Base-by-base conservation (phyloP, 37 sponge, comb jelly and placozoan genomes). In the Chondrosia reniformis region DNA sequence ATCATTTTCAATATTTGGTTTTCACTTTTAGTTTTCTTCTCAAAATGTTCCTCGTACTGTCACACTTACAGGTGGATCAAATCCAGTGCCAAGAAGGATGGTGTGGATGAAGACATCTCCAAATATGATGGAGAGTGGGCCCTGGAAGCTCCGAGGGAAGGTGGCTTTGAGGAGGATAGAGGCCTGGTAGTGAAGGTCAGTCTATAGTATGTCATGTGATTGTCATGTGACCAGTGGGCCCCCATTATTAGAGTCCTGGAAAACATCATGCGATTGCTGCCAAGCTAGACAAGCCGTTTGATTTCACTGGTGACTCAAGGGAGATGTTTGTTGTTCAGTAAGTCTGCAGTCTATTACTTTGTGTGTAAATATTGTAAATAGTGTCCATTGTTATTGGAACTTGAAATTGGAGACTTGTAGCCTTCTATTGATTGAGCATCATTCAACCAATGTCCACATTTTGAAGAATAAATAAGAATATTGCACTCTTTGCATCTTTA, bases 81-180 rank as follows among this genome's bases (percentile, higher is more conserved):
- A 43, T 96, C 97, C 1, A 62, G 65, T 36, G 87, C 95, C 15
- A 94, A 77, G 33, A 94, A 91, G 74, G 85, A 84, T 19, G 95
- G 89, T 19, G 87, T 75, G n/a, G 92, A 88, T 55, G 82, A 74
- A 37, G 89, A 90, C n/a, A 55, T 91, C 6, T 86, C 91, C 24
- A 96, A 88, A 75, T 96, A 93, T 75, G 87, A 96, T 75, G 97
- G 96, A 84, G 82, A 86, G 24, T 95, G 95, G 95, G 42, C 41
- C 9, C 49, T 93, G 38, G 82, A 85, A 27, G 81, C 45, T 19
- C 82, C 89, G 5, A n/a, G 33, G 2, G 82, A 55, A 0, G 90
- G 87, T 1, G 79, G 65, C 0, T 42, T 89, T 67, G 80, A 62
- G 9, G 95, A 71, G 21, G 97, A 96, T 67, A 21, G 34, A 25